phyloP scores from a whole-genome alignment of 2,888 invertebrate species.

The Leucania comma region DNA sequence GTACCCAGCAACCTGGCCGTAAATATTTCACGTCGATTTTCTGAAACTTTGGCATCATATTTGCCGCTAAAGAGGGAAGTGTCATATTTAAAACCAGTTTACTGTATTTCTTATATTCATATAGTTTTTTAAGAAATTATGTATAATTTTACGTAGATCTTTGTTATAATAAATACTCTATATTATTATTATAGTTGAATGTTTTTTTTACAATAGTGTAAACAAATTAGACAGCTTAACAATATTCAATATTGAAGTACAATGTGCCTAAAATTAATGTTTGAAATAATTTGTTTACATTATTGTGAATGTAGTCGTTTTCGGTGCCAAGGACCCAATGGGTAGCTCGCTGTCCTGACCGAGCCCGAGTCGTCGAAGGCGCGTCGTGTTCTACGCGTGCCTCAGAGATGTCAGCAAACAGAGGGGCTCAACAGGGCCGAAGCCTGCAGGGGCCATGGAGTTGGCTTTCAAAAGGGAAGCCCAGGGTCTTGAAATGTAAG shows the following conservation, averaged over 20 bases:
- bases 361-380: too few relatives aligned
- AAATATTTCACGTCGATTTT: background rate
- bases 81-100: background rate
- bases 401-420: too few relatives aligned
- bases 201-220: constrained; percentile 29
- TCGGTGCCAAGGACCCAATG: too few relatives aligned
- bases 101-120: constrained; percentile 15
- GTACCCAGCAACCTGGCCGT: background rate
- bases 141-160: constrained; percentile 4
- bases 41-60: background rate
- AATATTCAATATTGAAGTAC: constrained; percentile 25
- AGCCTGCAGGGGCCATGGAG: too few relatives aligned
- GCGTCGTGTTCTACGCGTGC: too few relatives aligned
- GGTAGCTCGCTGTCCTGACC: too few relatives aligned
- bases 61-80: too few relatives aligned
- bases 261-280: constrained; percentile 1
- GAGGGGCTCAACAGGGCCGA: too few relatives aligned
- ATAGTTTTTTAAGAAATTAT: constrained; percentile 38
- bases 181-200: constrained; percentile 5
- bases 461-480: too few relatives aligned
- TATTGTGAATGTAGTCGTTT: constrained; percentile 7
- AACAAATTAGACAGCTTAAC: constrained; percentile 4
- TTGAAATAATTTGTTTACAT: constrained; percentile 23
- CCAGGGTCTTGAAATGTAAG: too few relatives aligned
- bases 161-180: constrained; percentile 40